Base-by-base conservation (phyloP, 1,140 invertebrate genomes). In the Aphidius ervi region DNA sequence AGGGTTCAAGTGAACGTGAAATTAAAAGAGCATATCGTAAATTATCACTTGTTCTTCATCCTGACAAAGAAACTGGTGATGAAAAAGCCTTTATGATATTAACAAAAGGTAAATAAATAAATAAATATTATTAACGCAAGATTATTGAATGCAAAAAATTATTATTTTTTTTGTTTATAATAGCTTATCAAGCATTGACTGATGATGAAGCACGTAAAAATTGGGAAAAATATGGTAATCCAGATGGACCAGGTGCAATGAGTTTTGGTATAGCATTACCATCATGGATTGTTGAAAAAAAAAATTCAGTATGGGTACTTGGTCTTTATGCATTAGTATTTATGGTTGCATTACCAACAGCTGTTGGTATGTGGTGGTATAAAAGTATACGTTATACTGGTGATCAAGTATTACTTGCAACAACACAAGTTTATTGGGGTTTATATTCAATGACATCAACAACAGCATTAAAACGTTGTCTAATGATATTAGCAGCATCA, bases 271-370 rank as follows among this genome's bases (percentile, higher is more conserved):
- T 99, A 76, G 98, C 97, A 47, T 80, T 99, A 48, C 98, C 98
- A 20, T 98, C 97, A 57, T 99, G 97, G 97, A 98, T 99, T 78
- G 95, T 99, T n/a, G 96, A 99, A 74, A 97, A 98, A 77, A 93
- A 99, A 81, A 99, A 99, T 78, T 98, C 95, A 66, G 87, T 99
- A 43, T 98, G 94, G 94, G 96, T 98, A 7, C 82, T 99, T 46
- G 95, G 94, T 10, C 83, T 97, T 0, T 99, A 99, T 82, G 95
- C 89, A 20, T 81, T 99, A 47, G 89, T 99, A 1, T 99, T 99
- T 73, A 99, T 99, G 95, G 88, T 99, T 56, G 93, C 95, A 58
- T 78, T 99, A 67, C 97, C 97, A 9, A 91, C 92, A 57, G 88
- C 89, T 65, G 90, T 99, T 65, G 96, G 96, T 50, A 92, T 93